Conservation (phyloP, 2,888 invertebrate genomes). For the Drosophila recens region DNA sequence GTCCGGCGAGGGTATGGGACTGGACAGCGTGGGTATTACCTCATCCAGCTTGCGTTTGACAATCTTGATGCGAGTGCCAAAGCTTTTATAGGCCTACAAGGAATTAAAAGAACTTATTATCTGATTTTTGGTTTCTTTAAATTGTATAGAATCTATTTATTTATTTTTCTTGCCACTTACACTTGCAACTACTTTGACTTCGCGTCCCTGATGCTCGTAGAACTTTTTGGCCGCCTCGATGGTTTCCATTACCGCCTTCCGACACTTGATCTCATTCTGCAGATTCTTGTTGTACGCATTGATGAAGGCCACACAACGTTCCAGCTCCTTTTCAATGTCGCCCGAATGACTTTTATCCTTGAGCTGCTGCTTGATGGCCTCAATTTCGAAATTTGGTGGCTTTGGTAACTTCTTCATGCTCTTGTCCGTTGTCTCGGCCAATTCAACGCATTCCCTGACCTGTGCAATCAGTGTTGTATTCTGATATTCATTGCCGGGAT, state of each 20-base stretch:
- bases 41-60: conserved; percentile 95
- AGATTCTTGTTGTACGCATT: conserved; percentile 93
- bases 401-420: conserved; percentile 87
- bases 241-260: conserved; percentile 91
- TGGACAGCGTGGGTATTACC: conserved; percentile 89
- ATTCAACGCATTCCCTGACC: conserved; percentile 90
- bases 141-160: too few relatives aligned
- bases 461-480: conserved; percentile 90
- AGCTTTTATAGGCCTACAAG: conserved; percentile 95
- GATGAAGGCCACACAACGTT: conserved; percentile 91
- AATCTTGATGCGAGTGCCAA: conserved; percentile 94
- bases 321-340: conserved; percentile 94
- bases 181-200: conserved; percentile 97
- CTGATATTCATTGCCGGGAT: conserved; percentile 83
- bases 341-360: conserved; percentile 95
- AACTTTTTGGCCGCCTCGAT: conserved; percentile 93
- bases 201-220: conserved; percentile 95
- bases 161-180: conserved; percentile 88
- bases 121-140: too few relatives aligned
- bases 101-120: background rate
- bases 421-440: conserved; percentile 91
- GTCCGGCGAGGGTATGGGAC: conserved; percentile 88
- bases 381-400: conserved; percentile 89
- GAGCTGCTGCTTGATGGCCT: conserved; percentile 91
- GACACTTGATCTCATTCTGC: conserved; percentile 92